Conservation (phyloP, 1,140 invertebrate genomes). For the Oedothorax gibbosus region DNA sequence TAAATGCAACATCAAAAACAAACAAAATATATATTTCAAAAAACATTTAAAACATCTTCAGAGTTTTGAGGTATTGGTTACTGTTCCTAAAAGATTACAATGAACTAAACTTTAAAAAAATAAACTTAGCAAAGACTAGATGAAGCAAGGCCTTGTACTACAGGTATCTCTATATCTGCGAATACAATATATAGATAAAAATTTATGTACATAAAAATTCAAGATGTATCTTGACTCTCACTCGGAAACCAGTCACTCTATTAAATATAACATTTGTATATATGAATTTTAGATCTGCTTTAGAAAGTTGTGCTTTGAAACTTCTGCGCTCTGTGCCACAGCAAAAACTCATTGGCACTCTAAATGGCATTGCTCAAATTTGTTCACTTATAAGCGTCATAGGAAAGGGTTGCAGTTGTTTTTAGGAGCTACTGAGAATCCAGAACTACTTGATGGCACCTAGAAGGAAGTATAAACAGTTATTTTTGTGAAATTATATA, state of each 20-base stretch:
- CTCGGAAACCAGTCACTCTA: constrained; percentile 32
- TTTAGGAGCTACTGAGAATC: constrained; percentile 46
- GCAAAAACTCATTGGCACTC: constrained; percentile 39
- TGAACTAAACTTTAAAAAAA: constrained; percentile 38
- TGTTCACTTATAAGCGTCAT: constrained; percentile 36
- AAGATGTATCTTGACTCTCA: constrained; percentile 15
- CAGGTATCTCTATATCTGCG: constrained; percentile 34
- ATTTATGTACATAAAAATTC: constrained; percentile 45
- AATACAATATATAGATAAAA: constrained; percentile 44
- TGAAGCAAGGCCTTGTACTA: constrained; percentile 54
- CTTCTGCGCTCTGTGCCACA: constrained; percentile 28
- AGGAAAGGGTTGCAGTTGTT: constrained; percentile 55
- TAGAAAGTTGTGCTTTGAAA: constrained; percentile 46
- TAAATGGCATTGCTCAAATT: constrained; percentile 19
- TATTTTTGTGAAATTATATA: too few species aligned
- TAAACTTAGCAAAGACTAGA: constrained; percentile 56
- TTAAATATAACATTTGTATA: constrained; percentile 47
- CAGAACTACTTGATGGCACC: constrained; percentile 31
- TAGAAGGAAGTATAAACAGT: background rate
- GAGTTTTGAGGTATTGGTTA: constrained; percentile 33
- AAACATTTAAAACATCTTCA: constrained; percentile 34
- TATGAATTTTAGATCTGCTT: constrained; percentile 41
- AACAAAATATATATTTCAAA: constrained; percentile 33
- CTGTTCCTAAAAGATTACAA: constrained; percentile 23
- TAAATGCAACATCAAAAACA: constrained; percentile 37